Percentiles rank a stretch among this genome's conserved stretches.
These are phyloP conservation scores for Amphiprion percula DNA, from an alignment of 2,113 vertebrate species.

Conservation along the genomic window DNA sequence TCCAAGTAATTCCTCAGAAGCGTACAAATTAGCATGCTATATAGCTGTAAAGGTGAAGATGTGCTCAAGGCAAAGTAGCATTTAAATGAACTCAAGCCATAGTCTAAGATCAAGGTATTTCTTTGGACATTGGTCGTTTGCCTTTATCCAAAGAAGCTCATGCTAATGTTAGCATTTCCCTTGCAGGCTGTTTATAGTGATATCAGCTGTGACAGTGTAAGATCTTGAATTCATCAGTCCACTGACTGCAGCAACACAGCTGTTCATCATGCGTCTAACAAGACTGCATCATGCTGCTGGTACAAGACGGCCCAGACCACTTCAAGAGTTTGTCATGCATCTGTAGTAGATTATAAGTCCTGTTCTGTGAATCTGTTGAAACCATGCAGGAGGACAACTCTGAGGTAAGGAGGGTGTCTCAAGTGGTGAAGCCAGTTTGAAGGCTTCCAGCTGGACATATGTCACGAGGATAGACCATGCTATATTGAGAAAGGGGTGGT, in stretches of 20 bases:
- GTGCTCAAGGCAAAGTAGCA: too few relatives aligned
- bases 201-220: not conserved
- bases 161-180: not conserved
- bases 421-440: constrained; percentile 4
- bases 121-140: not conserved
- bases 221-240: constrained; percentile 7
- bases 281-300: constrained; percentile 47
- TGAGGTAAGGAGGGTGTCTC: not conserved
- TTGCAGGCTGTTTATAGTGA: constrained; percentile 4
- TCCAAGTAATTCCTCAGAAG: too few relatives aligned
- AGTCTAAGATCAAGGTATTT: too few relatives aligned
- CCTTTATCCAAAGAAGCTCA: constrained; percentile 4
- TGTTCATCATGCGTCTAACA: constrained; percentile 36
- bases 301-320: constrained; percentile 11
- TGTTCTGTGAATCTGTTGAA: constrained; percentile 29
- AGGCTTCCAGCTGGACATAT: not conserved
- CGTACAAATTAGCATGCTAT: too few relatives aligned
- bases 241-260: constrained; percentile 7
- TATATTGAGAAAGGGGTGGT: not conserved
- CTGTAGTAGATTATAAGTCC: not conserved
- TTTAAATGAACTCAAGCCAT: too few relatives aligned
- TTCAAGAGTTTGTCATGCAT: constrained; percentile 54
- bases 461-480: constrained; percentile 34
- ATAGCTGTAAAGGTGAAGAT: too few relatives aligned
- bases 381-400: constrained; percentile 51